Base-by-base conservation (phyloP, 2,888 invertebrate species). In the Tetragnatha montana region DNA sequence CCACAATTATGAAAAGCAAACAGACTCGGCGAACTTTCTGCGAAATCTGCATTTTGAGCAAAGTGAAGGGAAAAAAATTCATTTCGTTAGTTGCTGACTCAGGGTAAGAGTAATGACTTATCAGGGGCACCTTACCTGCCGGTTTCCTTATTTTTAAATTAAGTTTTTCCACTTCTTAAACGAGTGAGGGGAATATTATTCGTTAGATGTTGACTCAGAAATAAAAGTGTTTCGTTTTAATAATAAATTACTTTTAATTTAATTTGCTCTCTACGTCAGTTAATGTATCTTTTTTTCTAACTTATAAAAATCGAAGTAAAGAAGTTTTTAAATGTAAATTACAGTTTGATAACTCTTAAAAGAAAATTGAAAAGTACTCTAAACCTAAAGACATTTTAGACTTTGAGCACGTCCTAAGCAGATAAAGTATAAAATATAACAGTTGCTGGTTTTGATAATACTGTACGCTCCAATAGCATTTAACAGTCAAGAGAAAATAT, bases 1-100 rank as follows among this genome's bases (percentile, higher is more conserved):
- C 17, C 74, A 47, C 82, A 84, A 84, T 84, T 84, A 84, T 76
- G 75, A 84, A 84, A 74, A 19, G 75, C 83, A 84, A 84, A 84
- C 76, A 84, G 68, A 70, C 49, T 81, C 21, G n/a, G 60, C 12
- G 7, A 21, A 19, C 19, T 76, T 60, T 84, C 76, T 14, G 83
- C 69, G 1, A 47, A 84, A 84, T 84, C 83, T 84, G 83, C 76
- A 84, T 84, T 84, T 84, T 22, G 49, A 12, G 75, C 69, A 76
- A 75, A 84, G 75, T 75, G 68, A 68, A 35, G 76, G 70, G 51
- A 70, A 17, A 69, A 84, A 84, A 83, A 84, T 76, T 60, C 60
- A 60, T 60, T 60, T 12, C 60, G 60, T 22, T 35, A 19, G 19
- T 50, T 76, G 83, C 83, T 84, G 75, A 84, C 83, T 84, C 76